Base-by-base conservation (phyloP, 2,888 invertebrate genomes). In the Bibio marci region DNA sequence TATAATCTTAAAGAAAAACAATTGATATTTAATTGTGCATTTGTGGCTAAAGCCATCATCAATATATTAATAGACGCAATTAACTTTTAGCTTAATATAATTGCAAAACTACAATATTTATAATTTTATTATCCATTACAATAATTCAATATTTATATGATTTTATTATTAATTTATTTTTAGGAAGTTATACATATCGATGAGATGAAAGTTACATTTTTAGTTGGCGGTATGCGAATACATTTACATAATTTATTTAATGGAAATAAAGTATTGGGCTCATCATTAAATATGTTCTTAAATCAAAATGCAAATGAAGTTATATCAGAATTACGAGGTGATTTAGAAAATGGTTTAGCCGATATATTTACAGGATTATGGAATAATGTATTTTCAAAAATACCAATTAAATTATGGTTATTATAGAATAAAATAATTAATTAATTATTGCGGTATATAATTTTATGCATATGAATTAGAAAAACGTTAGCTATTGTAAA, bases 251-350 rank as follows among this genome's bases (percentile, higher is more conserved):
- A 73, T 54, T 59, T 73, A 10, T 73, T 74, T 51, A 73, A 73
- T 50, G 73, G 73, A 35, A 73, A 74, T 48, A 66, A 69, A 52
- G 62, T 72, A 43, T 56, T 74, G 46, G 71, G 70, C 2, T 61
- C 66, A 38, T 71, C 71, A 1, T 65, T 73, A 12, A 71, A 72
- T 45, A 55, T 60, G 3, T 71, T 72, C 48, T 52, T 73, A 1
- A 73, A 73, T 53, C 67, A 71, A 50, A 69, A 72, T 50, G 66
- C 67, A 3, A 56, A 66, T 41, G 70, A 71, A 46, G 67, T 73
- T n/a, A 63, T 72, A n/a, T 52, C 58, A 1, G 72, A 72, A 50
- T 49, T 73, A 35, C 60, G 67, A 38, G 67, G 69, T 15, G 69
- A 67, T 46, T 57, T 73, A 35, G 68, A 69, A 30, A 57, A 62